These are phyloP conservation scores for Furcula furcula DNA, from an alignment of 2,888 invertebrate genomes.

Conservation along the genomic window DNA sequence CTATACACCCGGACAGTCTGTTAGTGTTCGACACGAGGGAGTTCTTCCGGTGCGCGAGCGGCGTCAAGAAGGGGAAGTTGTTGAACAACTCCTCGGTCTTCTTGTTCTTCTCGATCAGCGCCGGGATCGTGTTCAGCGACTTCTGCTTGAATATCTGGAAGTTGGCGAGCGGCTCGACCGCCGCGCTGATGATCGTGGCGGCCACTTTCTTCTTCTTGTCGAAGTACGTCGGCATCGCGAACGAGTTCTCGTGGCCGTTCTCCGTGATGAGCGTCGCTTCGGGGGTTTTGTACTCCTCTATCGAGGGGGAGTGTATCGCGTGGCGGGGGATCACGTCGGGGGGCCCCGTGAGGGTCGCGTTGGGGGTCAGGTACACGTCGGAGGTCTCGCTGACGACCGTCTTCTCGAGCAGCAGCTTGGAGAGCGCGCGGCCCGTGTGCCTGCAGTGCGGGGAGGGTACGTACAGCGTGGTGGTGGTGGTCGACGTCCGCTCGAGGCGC, in stretches of 20 bases:
- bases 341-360: slow-evolving; percentile 51
- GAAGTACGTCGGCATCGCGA: slow-evolving; percentile 75
- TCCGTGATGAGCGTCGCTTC: slow-evolving; percentile 43
- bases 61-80: slow-evolving; percentile 82
- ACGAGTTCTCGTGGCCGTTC: slow-evolving; percentile 46
- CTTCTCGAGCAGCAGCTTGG: slow-evolving; percentile 55
- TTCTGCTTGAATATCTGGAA: slow-evolving; percentile 76
- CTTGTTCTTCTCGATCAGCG: slow-evolving; percentile 53
- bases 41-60: slow-evolving; percentile 77
- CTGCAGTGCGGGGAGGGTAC: slow-evolving; percentile 41
- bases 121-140: slow-evolving; percentile 72
- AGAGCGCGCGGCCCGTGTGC: slow-evolving; percentile 46
- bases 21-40: slow-evolving; percentile 58
- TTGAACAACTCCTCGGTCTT: slow-evolving; percentile 75
- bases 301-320: slow-evolving; percentile 44
- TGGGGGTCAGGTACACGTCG: slow-evolving; percentile 62
- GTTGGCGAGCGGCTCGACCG: slow-evolving; percentile 65
- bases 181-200: slow-evolving; percentile 49
- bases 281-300: slow-evolving; percentile 57
- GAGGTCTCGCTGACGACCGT: slow-evolving; percentile 46
- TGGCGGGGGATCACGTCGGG: slow-evolving; percentile 63
- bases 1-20: slow-evolving; percentile 64
- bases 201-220: slow-evolving; percentile 61
- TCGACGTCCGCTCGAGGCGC: slow-evolving; percentile 51
- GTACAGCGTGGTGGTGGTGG: slow-evolving; percentile 45